phyloP scores from a whole-genome alignment of 2,888 invertebrate species.

The Ichneumon xanthorius region DNA sequence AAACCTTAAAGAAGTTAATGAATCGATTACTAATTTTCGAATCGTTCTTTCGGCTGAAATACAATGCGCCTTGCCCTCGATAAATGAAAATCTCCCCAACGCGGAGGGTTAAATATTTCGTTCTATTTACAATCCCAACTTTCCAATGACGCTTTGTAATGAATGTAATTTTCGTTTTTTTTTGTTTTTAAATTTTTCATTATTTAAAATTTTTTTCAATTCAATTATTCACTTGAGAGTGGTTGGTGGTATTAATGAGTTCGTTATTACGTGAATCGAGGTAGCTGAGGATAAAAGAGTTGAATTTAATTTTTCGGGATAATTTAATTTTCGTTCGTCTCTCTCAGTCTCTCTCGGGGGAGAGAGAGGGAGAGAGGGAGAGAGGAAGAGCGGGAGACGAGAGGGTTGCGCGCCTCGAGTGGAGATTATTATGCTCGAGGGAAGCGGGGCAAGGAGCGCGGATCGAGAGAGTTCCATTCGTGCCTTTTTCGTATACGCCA shows the following conservation, averaged over 20 bases:
- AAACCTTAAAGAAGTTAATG: no score
- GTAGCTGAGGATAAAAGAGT: slow-evolving; percentile 61
- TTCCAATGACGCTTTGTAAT: slow-evolving; percentile 7
- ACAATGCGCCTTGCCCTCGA: not conserved
- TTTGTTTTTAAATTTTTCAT: slow-evolving; percentile 3
- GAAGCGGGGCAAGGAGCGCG: slow-evolving; percentile 64
- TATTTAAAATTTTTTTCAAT: no score
- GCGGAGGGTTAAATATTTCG: not conserved
- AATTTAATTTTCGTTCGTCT: slow-evolving; percentile 66
- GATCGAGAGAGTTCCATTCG: slow-evolving; percentile 69
- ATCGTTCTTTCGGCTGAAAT: not conserved
- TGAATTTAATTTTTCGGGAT: slow-evolving; percentile 67
- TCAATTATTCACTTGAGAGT: slow-evolving; percentile 31
- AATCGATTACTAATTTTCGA: not conserved
- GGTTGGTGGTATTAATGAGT: slow-evolving; percentile 58
- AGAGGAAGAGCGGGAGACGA: slow-evolving; percentile 54
- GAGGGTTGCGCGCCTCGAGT: slow-evolving; percentile 60
- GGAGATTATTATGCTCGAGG: slow-evolving; percentile 67
- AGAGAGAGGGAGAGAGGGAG: slow-evolving; percentile 32
- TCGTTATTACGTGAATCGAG: slow-evolving; percentile 58
- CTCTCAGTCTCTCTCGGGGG: not conserved
- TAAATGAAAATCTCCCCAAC: not conserved
- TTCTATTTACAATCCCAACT: not conserved
- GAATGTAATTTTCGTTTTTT: slow-evolving; percentile 9
- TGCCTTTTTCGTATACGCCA: slow-evolving; percentile 63